A percentile compares a stretch with the other conserved stretches of the same genome.
Evolutionary conservation across 2,113 vertebrate genomes (phyloP).

Genomic region (Cheilinus undulatus): DNA sequence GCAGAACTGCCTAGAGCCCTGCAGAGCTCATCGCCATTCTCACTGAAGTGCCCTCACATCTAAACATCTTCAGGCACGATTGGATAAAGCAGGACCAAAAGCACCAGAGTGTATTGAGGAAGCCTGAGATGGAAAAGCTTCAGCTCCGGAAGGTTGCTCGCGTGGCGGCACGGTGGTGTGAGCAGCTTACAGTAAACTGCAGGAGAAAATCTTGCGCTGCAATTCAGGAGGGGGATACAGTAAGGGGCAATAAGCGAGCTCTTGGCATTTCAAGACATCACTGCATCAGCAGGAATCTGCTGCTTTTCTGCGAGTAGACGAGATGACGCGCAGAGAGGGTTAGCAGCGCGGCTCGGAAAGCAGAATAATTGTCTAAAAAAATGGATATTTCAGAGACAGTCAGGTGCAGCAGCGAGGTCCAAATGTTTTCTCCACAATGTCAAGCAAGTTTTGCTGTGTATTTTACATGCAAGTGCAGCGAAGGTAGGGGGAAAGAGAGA

Average conservation of each 20-base stretch:
- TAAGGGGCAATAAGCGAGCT: constrained; percentile 84
- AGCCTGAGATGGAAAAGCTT: constrained; percentile 56
- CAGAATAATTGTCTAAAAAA: constrained; percentile 23
- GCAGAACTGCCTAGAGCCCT: constrained; percentile 18
- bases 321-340: constrained; percentile 77
- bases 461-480: constrained; percentile 75
- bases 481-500: constrained; percentile 42
- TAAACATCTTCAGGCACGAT: constrained; percentile 4
- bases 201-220: constrained; percentile 77
- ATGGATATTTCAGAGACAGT: constrained; percentile 27
- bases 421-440: constrained; percentile 69
- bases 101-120: constrained; percentile 18
- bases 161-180: constrained; percentile 68
- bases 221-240: constrained; percentile 80
- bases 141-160: constrained; percentile 58
- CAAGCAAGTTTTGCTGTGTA: constrained; percentile 73
- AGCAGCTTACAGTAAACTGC: constrained; percentile 68
- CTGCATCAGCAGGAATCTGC: constrained; percentile 94
- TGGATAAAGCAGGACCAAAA: constrained; percentile 14
- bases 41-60: constrained; percentile 13
- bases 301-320: constrained; percentile 76
- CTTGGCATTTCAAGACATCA: constrained; percentile 92
- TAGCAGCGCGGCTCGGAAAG: constrained; percentile 50
- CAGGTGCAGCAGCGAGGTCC: constrained; percentile 58
- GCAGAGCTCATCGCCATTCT: constrained; percentile 12